Conservation (phyloP, 2,888 invertebrate species). For the Matsumyia berberina region DNA sequence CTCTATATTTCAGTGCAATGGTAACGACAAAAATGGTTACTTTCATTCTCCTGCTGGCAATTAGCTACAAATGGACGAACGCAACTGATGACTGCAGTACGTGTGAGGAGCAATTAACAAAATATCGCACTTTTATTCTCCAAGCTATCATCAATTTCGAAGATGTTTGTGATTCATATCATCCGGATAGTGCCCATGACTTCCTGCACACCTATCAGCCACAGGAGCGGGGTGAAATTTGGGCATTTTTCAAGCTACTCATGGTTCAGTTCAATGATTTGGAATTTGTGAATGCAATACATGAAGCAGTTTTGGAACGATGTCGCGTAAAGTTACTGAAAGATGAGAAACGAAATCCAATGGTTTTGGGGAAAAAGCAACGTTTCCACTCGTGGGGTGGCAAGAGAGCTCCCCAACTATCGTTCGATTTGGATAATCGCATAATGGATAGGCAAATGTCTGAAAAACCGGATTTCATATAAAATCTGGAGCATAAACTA, state of each 20-base stretch:
- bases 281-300: constrained; percentile 81
- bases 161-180: constrained; percentile 82
- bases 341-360: constrained; percentile 82
- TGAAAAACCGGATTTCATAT: constrained; percentile 62
- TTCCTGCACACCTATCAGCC: constrained; percentile 80
- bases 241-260: constrained; percentile 82
- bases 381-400: constrained; percentile 84
- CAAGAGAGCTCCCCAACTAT: constrained; percentile 79
- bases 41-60: constrained; percentile 31
- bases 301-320: constrained; percentile 82
- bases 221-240: constrained; percentile 80
- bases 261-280: constrained; percentile 83
- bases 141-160: constrained; percentile 83
- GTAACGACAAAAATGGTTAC: constrained; percentile 33
- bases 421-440: constrained; percentile 38
- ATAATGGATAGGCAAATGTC: constrained; percentile 45
- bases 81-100: constrained; percentile 61
- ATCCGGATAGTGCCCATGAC: constrained; percentile 49
- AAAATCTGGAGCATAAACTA: constrained; percentile 3
- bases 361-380: constrained; percentile 83
- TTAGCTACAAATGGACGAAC: constrained; percentile 18
- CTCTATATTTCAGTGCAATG: constrained; percentile 49
- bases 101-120: constrained; percentile 82
- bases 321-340: constrained; percentile 81
- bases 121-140: constrained; percentile 82